Percentiles rank a stretch among this genome's conserved stretches.
phyloP scores from a whole-genome alignment of 2,888 invertebrate species.

The Mythimna pallens region DNA sequence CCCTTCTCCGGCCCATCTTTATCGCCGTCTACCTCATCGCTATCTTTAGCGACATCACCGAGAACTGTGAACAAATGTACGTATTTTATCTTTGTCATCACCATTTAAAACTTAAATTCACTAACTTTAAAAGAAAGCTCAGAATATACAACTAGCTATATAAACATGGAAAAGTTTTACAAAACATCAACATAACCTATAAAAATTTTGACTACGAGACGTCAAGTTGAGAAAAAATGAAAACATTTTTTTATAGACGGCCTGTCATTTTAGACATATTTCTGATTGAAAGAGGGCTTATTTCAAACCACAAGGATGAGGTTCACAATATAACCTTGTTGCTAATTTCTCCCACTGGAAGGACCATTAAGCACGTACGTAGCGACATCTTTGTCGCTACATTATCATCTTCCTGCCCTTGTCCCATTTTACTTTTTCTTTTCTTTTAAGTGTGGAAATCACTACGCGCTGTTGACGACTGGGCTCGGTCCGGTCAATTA shows the following conservation, averaged over 20 bases:
- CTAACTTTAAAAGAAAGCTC: background rate
- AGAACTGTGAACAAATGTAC: slow-evolving; percentile 69
- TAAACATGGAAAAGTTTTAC: background rate
- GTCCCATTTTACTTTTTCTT: too few relatives aligned
- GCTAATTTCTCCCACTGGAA: background rate
- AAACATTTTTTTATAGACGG: background rate
- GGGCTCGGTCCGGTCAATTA: too few relatives aligned
- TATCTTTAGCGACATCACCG: slow-evolving; percentile 76
- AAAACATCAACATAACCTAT: slow-evolving; percentile 37
- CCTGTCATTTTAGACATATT: background rate
- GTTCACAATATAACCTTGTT: background rate
- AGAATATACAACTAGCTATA: background rate
- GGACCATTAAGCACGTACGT: background rate
- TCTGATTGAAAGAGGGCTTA: background rate
- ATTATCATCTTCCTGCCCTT: too few relatives aligned
- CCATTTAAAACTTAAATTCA: background rate
- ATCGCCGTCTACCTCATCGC: slow-evolving; percentile 68
- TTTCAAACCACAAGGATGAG: background rate
- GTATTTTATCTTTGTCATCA: slow-evolving; percentile 1
- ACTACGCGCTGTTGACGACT: too few relatives aligned
- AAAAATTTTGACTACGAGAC: slow-evolving; percentile 1
- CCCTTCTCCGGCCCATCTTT: slow-evolving; percentile 77
- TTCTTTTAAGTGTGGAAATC: too few relatives aligned
- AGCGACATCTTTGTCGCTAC: background rate
- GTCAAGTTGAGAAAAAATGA: background rate